Evolutionary conservation across 2,888 invertebrate species (phyloP), one percentile per base, ranked within the genome.

Genomic region (Megastigmus dorsalis): DNA sequence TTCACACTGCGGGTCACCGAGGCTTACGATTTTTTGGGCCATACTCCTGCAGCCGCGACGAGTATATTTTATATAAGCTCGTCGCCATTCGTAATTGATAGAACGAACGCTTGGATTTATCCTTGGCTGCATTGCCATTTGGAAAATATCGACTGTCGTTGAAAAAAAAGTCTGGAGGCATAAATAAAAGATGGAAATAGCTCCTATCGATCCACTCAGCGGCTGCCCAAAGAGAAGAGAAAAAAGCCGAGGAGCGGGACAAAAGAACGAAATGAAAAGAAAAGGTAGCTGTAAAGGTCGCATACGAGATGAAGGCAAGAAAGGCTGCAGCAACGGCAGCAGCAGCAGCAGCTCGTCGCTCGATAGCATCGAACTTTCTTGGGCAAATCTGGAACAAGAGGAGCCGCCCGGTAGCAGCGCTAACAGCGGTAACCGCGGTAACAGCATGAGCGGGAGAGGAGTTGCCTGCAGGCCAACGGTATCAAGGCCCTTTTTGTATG

Each of bases 211-310:
- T n/a, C n/a, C n/a, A n/a, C n/a, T n/a, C n/a, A n/a, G n/a, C n/a
- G n/a, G n/a, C n/a, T n/a, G n/a, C n/a, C n/a, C n/a, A n/a, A n/a
- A n/a, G n/a, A n/a, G n/a, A n/a, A 0, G 2, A 43, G 15, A 43
- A 48, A 23, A 59, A 45, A 45, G 10, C 10, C 13, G 18, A 45
- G 48, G 30, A 18, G 30, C n/a, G 15, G 30, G 30, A 28, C n/a
- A 70, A 30, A 15, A n/a, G 43, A 18, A 26, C 23, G 15, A 60
- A 43, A 55, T 55, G 36, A 60, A 43, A 55, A 63, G 36, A 48
- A 50, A 43, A 70, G 63, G 18, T 70, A 63, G 69, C 63, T 33
- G 54, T 63, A 63, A 62, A 70, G 70, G 70, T 70, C 62, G 55
- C 63, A 26, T 10, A 45, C 23, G 50, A 57, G 57, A 13, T n/a